Base-by-base conservation (phyloP, 2,113 vertebrate species). In the Bubo bubo region DNA sequence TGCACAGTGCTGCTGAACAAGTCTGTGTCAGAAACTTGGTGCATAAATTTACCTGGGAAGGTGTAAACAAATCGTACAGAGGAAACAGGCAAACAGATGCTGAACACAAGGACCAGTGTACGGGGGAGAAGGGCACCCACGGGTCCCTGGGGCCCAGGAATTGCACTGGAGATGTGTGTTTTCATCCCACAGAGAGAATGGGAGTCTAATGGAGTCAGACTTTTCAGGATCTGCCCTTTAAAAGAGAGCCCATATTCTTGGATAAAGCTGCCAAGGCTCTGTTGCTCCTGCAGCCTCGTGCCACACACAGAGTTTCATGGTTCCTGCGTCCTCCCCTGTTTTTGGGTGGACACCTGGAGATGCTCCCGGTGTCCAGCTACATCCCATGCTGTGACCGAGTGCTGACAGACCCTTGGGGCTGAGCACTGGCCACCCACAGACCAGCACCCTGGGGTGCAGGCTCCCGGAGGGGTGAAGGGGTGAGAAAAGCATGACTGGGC, bases 51-150 rank as follows among this genome's bases (percentile, higher is more conserved):
- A 19, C 64, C 64, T 10, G 39, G 19, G 16, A 68, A 35, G 24
- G 17, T 17, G 68, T n/a, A 41, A 77, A 41, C 43, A 45, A 9
- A 27, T 26, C 2, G 0, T 34, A 12, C 0, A 3, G 68, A 23
- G 28, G 10, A 24, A 41, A 58, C 0, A 10, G 55, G 32, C 24
- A 47, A 23, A 34, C 6, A 20, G 22, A 19, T 8, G 11, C 27
- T 2, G 3, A 23, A 8, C 1, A 2, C 1, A 4, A 49, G 67
- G 60, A 62, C 4, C 1, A 1, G 52, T 3, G 43, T 15, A 3
- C 0, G 4, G 23, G 27, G 27, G 5, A 37, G 22, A 60, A 21
- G 41, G 41, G 5, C 5, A 7, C 32, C 49, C 0, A 1, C 0
- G 8, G 12, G 20, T 55, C 24, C 17, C 39, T 0, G 3, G 70